Evolutionary conservation across 2,797 vertebrate genomes (phyloP).

Genomic region (Sciurus vulgaris): DNA sequence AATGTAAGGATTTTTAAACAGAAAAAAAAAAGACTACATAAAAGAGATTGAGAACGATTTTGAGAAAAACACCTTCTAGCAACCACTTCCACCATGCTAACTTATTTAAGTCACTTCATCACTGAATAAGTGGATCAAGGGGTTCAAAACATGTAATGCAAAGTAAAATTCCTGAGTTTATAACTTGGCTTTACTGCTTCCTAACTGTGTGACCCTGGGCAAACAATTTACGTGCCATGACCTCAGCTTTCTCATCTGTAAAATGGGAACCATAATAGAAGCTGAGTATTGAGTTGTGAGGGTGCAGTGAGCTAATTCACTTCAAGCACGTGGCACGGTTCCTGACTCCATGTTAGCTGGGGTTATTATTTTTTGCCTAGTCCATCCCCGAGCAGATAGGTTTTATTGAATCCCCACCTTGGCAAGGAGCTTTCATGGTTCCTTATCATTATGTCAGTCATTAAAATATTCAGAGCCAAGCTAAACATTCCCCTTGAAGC

Average conservation of each 20-base stretch:
- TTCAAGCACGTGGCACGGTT: not conserved
- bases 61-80: not conserved
- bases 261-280: constrained; percentile 33
- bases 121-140: not conserved
- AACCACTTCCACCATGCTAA: not conserved
- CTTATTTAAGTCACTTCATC: not conserved
- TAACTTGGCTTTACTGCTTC: not conserved
- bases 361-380: not conserved
- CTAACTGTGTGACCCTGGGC: constrained; percentile 21
- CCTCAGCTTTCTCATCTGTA: constrained; percentile 50
- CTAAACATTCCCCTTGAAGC: not conserved
- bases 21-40: not conserved
- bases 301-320: not conserved
- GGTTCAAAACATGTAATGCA: not conserved
- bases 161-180: not conserved
- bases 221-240: not conserved
- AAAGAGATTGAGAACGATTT: not conserved
- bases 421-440: not conserved
- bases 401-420: not conserved
- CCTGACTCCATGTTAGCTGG: not conserved
- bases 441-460: not conserved
- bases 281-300: not conserved
- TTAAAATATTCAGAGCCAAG: constrained; percentile 14
- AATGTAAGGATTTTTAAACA: not conserved
- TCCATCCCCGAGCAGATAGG: not conserved